Evolutionary conservation across 2,113 vertebrate species (phyloP).

Genomic region (Ranitomeya imitator): DNA sequence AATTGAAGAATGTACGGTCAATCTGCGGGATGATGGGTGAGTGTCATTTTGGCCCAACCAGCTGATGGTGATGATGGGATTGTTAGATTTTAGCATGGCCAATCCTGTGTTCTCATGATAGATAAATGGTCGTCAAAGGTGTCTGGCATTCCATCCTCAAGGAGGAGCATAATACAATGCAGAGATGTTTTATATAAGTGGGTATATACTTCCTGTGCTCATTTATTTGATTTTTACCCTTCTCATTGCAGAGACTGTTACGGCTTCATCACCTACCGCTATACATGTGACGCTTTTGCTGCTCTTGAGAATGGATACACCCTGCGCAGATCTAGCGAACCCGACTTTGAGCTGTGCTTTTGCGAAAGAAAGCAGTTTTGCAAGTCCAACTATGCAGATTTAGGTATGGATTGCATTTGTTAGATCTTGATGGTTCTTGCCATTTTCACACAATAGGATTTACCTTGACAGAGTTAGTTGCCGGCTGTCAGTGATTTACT

Average conservation of each 20-base stretch:
- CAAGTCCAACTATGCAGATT: slow-evolving; percentile 98
- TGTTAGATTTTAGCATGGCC: too few species aligned
- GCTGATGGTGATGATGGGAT: too few species aligned
- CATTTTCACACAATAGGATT: neutral
- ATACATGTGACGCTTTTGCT: slow-evolving; percentile 96
- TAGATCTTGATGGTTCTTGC: neutral
- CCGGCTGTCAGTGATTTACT: neutral
- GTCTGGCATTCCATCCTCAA: slow-evolving; percentile 1
- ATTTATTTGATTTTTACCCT: slow-evolving; percentile 59
- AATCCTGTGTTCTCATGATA: too few species aligned
- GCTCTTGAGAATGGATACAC: slow-evolving; percentile 98
- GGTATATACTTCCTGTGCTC: slow-evolving; percentile 32
- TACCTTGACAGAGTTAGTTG: slow-evolving; percentile 1
- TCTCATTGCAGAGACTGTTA: slow-evolving; percentile 90
- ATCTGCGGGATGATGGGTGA: slow-evolving; percentile 95
- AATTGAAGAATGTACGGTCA: slow-evolving; percentile 97
- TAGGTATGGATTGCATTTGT: slow-evolving; percentile 81
- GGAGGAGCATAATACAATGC: slow-evolving; percentile 54
- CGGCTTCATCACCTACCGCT: slow-evolving; percentile 99
- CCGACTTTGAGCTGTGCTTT: slow-evolving; percentile 96
- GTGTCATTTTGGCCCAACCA: slow-evolving; percentile 46
- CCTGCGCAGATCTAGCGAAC: slow-evolving; percentile 89
- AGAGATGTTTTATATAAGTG: slow-evolving; percentile 59
- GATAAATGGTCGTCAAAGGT: slow-evolving; percentile 58
- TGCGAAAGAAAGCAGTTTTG: slow-evolving; percentile 94